Conservation (phyloP, 2,797 vertebrate species). For the Thalassophryne amazonica region DNA sequence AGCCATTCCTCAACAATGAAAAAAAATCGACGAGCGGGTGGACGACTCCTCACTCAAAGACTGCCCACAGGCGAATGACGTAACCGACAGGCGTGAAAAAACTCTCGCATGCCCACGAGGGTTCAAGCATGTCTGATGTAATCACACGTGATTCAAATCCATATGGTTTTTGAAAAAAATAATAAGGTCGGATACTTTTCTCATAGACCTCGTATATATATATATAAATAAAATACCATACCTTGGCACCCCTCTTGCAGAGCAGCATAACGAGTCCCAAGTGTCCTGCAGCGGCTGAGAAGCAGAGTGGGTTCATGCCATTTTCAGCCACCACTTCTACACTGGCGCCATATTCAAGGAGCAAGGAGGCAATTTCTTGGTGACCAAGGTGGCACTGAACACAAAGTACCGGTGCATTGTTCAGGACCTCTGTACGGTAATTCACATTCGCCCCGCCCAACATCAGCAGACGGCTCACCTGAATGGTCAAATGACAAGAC, state of each 20-base stretch:
- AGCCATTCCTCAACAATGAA: no score
- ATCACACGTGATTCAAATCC: no score
- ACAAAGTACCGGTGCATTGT: constrained; percentile 92
- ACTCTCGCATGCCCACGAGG: no score
- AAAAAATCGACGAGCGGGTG: no score
- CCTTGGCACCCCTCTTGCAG: constrained; percentile 88
- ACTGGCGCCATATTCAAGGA: constrained; percentile 90
- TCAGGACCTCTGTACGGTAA: constrained; percentile 94
- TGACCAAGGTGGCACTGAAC: constrained; percentile 96
- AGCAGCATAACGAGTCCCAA: constrained; percentile 85
- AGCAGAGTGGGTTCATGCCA: constrained; percentile 90
- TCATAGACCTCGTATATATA: no score
- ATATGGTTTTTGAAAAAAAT: no score
- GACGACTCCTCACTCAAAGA: no score
- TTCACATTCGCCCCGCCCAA: constrained; percentile 94
- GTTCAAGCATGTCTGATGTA: no score
- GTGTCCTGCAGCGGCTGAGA: constrained; percentile 90
- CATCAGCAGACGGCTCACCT: constrained; percentile 98
- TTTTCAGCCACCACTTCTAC: constrained; percentile 89
- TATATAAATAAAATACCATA: no score
- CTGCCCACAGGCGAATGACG: no score
- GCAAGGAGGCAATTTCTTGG: constrained; percentile 87
- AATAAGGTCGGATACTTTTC: no score
- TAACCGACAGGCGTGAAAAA: no score
- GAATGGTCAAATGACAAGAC: constrained; percentile 2